These are phyloP conservation scores for Ictidomys tridecemlineatus DNA, from an alignment of 2,113 vertebrate genomes.

Conservation along the genomic window DNA sequence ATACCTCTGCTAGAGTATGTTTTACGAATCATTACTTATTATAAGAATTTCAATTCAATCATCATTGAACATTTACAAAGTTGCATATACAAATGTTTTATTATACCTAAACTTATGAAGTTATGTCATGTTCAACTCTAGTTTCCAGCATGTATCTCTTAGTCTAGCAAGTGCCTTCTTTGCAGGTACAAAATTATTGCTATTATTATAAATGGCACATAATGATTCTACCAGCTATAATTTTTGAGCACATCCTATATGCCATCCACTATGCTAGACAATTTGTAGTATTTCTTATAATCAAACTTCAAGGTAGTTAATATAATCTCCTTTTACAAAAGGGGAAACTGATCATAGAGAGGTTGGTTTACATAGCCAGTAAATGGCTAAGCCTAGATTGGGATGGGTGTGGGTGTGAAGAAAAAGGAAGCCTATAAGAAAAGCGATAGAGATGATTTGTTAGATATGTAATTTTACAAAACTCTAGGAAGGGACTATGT, in stretches of 20 bases:
- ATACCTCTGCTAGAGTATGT: background rate
- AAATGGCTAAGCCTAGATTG: background rate
- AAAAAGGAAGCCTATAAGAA: background rate
- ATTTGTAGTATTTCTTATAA: background rate
- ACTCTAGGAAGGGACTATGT: background rate
- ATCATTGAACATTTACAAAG: background rate
- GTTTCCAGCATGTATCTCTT: background rate
- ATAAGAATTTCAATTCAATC: background rate
- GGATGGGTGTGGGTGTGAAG: background rate
- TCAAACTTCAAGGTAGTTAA: background rate
- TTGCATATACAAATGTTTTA: background rate
- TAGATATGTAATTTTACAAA: constrained; percentile 18
- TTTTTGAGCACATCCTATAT: background rate
- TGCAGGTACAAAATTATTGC: background rate
- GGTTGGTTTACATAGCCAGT: background rate
- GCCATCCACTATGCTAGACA: background rate
- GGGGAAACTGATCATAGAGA: background rate
- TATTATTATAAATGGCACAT: background rate
- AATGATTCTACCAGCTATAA: background rate
- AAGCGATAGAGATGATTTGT: background rate
- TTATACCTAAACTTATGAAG: background rate
- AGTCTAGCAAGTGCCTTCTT: background rate
- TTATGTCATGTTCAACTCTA: background rate
- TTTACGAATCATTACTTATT: background rate
- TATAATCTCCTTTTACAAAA: constrained; percentile 14